Evolutionary conservation across 2,888 invertebrate species (phyloP).

Genomic region (Scaeva pyrastri): DNA sequence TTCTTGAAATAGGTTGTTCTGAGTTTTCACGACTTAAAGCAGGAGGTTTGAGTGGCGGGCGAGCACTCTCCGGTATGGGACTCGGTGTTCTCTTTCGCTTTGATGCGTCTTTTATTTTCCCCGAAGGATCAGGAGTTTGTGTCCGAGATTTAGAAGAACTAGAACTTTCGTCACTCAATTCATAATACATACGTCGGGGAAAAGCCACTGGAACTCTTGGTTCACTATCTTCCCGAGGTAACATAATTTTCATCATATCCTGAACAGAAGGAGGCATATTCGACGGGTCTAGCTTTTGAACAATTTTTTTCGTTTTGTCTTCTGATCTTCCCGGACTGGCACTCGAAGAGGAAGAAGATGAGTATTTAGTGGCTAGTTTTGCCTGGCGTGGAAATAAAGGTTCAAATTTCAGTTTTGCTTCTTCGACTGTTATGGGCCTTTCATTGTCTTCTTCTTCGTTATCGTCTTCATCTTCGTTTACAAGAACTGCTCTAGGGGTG

Average conservation of each 20-base stretch:
- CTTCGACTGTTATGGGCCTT: constrained; percentile 37
- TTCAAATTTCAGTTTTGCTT: constrained; percentile 55
- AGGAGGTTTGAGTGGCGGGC: constrained; percentile 43
- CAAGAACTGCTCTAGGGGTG: constrained; percentile 77
- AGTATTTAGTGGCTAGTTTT: constrained; percentile 80
- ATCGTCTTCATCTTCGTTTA: constrained; percentile 35
- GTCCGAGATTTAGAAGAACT: constrained; percentile 25
- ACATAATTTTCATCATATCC: constrained; percentile 79
- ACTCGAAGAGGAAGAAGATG: constrained; percentile 82
- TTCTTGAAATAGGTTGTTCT: not conserved
- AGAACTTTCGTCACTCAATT: constrained; percentile 31
- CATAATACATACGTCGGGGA: constrained; percentile 35
- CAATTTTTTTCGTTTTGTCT: constrained; percentile 79
- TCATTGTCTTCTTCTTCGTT: constrained; percentile 17
- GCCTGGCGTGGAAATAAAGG: constrained; percentile 80
- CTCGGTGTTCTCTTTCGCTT: constrained; percentile 41
- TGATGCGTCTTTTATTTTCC: not conserved
- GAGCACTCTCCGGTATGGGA: constrained; percentile 46
- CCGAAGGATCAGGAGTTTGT: constrained; percentile 42
- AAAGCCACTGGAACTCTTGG: constrained; percentile 61
- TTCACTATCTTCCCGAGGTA: constrained; percentile 67
- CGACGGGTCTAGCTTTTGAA: constrained; percentile 80
- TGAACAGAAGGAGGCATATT: constrained; percentile 83
- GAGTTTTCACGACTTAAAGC: not conserved
- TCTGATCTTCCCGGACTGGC: constrained; percentile 79